Percentiles rank a stretch among this genome's conserved stretches.
phyloP scores from a whole-genome alignment of 2,797 vertebrate species.

The Thripadectes ignobilis region DNA sequence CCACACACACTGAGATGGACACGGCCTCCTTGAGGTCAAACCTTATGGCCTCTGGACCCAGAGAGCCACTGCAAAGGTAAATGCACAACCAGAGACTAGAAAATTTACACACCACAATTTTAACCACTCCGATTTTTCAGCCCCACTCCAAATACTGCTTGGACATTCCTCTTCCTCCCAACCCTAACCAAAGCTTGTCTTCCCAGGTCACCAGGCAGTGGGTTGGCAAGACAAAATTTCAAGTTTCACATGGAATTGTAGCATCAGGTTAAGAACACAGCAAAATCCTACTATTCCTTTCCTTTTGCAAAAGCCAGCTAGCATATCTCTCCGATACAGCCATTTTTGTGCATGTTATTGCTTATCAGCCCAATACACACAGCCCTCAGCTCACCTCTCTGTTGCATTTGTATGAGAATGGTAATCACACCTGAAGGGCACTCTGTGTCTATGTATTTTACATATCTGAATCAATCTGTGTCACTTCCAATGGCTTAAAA shows the following conservation, averaged over 20 bases:
- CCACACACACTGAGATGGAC: accelerated
- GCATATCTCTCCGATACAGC: background rate
- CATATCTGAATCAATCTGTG: background rate
- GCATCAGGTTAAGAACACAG: background rate
- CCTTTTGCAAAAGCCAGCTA: background rate
- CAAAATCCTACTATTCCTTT: background rate
- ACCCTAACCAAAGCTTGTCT: background rate
- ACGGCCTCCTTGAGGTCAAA: background rate
- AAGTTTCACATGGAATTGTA: background rate
- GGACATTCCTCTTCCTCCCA: background rate
- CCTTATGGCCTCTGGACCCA: background rate
- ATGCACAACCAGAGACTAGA: background rate
- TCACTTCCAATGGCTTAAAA: background rate
- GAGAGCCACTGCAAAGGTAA: background rate
- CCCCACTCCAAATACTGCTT: background rate
- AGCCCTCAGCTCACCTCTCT: background rate
- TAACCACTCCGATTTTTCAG: background rate
- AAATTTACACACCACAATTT: background rate
- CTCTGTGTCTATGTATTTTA: background rate
- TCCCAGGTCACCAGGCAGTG: accelerated
- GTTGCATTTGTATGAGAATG: background rate
- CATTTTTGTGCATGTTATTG: background rate
- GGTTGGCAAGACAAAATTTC: background rate
- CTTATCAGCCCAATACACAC: background rate
- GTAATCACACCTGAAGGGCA: background rate